Percentiles rank a stretch among this genome's conserved stretches.
phyloP scores from a whole-genome alignment of 2,797 vertebrate genomes.

The Margarornis squamiger region DNA sequence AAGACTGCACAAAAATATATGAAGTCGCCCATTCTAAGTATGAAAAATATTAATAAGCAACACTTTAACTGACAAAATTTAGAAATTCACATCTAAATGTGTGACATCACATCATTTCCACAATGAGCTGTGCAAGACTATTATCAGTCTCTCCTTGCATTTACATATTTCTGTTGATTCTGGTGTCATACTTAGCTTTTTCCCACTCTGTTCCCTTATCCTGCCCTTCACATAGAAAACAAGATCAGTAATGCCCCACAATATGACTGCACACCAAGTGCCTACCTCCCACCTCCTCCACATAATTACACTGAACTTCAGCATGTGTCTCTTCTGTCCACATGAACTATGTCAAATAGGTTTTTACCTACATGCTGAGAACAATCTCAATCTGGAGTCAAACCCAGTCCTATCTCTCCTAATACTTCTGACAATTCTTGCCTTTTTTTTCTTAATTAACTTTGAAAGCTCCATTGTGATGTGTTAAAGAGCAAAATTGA shows the following conservation, averaged over 20 bases:
- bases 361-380: not conserved
- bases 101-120: not conserved
- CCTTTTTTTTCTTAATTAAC: not conserved
- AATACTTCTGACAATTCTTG: conserved; percentile 4
- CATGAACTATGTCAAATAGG: not conserved
- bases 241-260: not conserved
- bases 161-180: not conserved
- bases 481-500: not conserved
- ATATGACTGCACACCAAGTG: not conserved
- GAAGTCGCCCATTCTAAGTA: not conserved
- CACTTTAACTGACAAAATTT: not conserved
- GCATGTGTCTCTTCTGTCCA: not conserved
- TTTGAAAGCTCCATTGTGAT: conserved; percentile 5
- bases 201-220: not conserved
- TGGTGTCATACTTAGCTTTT: not conserved
- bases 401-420: not conserved
- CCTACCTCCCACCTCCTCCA: not conserved
- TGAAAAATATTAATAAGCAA: not conserved
- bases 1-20: not conserved
- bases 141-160: not conserved
- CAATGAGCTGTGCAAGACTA: not conserved
- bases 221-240: not conserved
- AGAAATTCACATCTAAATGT: not conserved
- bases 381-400: not conserved
- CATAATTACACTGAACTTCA: not conserved